phyloP scores from a whole-genome alignment of 2,888 invertebrate genomes.

The Athalia cordata region DNA sequence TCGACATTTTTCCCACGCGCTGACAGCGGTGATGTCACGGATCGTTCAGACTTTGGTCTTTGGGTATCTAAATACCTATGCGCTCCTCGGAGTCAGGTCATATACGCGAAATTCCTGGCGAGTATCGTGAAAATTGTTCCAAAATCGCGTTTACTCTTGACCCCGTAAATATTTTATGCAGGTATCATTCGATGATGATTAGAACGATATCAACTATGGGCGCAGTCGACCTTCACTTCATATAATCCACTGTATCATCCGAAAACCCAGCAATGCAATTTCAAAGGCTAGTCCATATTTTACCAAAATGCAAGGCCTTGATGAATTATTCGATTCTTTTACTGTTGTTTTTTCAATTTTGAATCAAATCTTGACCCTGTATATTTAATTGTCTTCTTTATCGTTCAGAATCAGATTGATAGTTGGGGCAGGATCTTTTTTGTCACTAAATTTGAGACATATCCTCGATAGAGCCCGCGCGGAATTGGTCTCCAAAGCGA shows the following conservation, averaged over 20 bases:
- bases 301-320: too few relatives aligned
- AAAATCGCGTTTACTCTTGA: too few relatives aligned
- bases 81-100: constrained; percentile 6
- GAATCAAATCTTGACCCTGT: not conserved
- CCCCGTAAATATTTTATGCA: too few relatives aligned
- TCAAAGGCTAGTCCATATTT: not conserved
- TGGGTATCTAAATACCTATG: constrained; percentile 10
- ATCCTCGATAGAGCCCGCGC: not conserved
- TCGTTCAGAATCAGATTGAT: not conserved
- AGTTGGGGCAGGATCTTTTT: not conserved
- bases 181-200: too few relatives aligned
- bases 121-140: constrained; percentile 1
- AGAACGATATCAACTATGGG: too few relatives aligned
- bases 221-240: too few relatives aligned
- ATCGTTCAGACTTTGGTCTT: constrained; percentile 18
- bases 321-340: too few relatives aligned
- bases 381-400: constrained; percentile 1
- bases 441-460: not conserved
- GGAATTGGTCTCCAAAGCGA: constrained; percentile 32
- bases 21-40: constrained; percentile 9
- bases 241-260: too few relatives aligned
- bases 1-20: constrained; percentile 29
- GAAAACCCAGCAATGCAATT: not conserved
- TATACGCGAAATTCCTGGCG: constrained; percentile 10
- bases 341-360: not conserved